Percentiles rank a stretch among this genome's conserved stretches.
phyloP scores from a whole-genome alignment of 2,888 invertebrate genomes.

The Drosophila crucigera region DNA sequence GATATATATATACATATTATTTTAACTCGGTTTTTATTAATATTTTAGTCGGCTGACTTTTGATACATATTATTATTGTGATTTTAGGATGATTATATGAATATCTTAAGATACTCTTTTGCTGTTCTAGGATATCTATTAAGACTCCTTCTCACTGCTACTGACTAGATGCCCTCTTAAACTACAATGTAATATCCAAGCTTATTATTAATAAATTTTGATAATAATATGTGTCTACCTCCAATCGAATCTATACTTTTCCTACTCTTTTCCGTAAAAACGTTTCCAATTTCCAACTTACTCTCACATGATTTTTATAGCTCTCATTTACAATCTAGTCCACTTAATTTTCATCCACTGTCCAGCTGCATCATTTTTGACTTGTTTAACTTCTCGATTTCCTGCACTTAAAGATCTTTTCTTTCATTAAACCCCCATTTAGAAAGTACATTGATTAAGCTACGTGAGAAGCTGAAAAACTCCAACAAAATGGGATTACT shows the following conservation, averaged over 20 bases:
- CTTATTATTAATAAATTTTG: background rate
- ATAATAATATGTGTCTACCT: background rate
- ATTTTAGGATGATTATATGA: background rate
- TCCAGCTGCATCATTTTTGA: conserved; percentile 3
- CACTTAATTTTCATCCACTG: background rate
- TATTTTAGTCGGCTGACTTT: background rate
- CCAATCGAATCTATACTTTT: background rate
- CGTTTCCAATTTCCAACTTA: background rate
- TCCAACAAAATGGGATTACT: conserved; percentile 37
- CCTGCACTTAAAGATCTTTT: conserved; percentile 10
- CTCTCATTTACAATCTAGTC: background rate
- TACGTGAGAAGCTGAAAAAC: conserved; percentile 46
- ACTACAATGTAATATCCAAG: background rate
- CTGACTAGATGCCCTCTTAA: background rate
- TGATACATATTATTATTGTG: background rate
- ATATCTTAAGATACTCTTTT: background rate
- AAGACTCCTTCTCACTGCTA: background rate
- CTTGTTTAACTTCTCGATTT: conserved; percentile 41
- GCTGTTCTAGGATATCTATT: background rate
- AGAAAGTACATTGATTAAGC: conserved; percentile 31
- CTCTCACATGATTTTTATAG: background rate
- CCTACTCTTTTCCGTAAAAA: background rate
- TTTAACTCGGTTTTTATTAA: background rate
- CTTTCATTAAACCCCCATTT: conserved; percentile 15
- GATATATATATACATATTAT: background rate